A percentile compares a stretch with the other conserved stretches of the same genome.
phyloP scores from a whole-genome alignment of 2,888 invertebrate species.

The Lithophane ornitopus region DNA sequence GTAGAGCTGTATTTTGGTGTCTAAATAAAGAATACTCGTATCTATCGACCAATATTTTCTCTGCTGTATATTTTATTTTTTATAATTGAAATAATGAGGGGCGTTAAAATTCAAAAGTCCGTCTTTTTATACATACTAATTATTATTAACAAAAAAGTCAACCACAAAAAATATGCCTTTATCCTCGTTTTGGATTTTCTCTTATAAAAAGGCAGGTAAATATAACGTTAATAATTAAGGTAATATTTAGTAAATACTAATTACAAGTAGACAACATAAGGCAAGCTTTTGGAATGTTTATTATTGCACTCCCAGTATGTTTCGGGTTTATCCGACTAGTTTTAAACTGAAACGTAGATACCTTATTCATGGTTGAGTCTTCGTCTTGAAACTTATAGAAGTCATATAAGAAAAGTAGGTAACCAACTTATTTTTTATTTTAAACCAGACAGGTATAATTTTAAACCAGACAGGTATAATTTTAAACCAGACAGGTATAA shows the following conservation, averaged over 20 bases:
- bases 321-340: not conserved
- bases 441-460: not conserved
- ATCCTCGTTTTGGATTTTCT: not conserved
- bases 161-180: not conserved
- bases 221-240: not conserved
- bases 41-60: not conserved
- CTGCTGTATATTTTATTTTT: not conserved
- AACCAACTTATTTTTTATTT: not conserved
- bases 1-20: not conserved
- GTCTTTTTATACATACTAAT: constrained; percentile 21
- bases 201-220: not conserved
- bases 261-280: not conserved
- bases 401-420: not conserved
- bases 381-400: not conserved
- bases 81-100: constrained; percentile 4
- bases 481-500: too few species aligned
- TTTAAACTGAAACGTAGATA: not conserved
- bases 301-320: not conserved
- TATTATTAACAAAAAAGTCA: constrained; percentile 13
- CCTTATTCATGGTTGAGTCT: not conserved
- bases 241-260: not conserved
- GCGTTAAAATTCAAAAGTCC: constrained; percentile 11
- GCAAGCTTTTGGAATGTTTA: not conserved
- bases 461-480: not conserved
- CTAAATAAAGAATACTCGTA: not conserved